Percentiles rank a stretch among this genome's conserved stretches.
phyloP scores from a whole-genome alignment of 2,113 vertebrate genomes.

The Gallinago media region DNA sequence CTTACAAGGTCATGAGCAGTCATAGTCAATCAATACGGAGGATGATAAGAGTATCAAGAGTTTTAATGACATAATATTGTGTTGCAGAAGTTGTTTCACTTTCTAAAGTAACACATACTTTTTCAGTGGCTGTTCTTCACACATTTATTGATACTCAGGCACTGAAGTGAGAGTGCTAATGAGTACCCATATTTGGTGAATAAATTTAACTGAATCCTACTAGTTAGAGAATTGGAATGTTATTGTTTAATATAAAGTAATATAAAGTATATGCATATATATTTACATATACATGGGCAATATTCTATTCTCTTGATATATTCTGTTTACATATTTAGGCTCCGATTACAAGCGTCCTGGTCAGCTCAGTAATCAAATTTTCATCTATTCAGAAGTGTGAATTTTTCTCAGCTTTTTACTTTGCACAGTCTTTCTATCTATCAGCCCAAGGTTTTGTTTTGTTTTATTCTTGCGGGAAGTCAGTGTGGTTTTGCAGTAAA shows the following conservation, averaged over 20 bases:
- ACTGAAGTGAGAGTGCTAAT: neutral
- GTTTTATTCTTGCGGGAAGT: neutral
- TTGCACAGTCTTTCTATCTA: fast-evolving
- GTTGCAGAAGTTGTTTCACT: neutral
- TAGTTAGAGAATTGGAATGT: neutral
- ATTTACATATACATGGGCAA: neutral
- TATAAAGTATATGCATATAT: too few relatives aligned
- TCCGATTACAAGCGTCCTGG: neutral
- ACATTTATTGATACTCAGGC: neutral
- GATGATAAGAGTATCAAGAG: neutral
- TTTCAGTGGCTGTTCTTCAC: neutral
- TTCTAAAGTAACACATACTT: neutral
- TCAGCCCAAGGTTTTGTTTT: neutral
- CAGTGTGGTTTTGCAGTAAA: neutral
- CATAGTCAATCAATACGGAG: neutral
- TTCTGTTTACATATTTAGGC: neutral
- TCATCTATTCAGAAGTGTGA: neutral
- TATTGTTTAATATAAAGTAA: neutral
- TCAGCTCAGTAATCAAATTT: neutral
- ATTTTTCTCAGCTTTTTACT: neutral
- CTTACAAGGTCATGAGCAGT: neutral
- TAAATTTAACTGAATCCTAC: neutral
- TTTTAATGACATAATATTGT: neutral
- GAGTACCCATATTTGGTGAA: neutral
- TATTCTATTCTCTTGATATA: neutral